Base-by-base conservation (phyloP, 2,888 invertebrate species). In the Drosophila testacea region DNA sequence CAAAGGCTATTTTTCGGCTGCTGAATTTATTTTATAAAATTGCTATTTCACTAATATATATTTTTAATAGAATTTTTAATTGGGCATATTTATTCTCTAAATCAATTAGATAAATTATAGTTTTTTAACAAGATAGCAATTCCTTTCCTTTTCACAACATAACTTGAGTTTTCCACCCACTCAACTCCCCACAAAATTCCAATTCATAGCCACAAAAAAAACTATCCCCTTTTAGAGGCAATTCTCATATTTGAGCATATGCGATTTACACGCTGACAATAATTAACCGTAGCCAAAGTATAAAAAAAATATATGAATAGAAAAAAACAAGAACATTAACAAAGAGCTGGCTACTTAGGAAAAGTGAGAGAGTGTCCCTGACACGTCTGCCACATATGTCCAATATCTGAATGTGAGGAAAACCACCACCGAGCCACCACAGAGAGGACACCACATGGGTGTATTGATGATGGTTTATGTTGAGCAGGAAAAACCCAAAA, bases 371-470 rank as follows among this genome's bases (percentile, higher is more conserved):
- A 55, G 44, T 50, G 6, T 44, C 27, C 11, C 44, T 62, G 67
- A 36, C 70, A 70, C 73, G 86, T 83, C 82, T 51, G 52, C 78
- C 83, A 88, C 85, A 85, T 85, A 85, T 85, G 85, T 81, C 69
- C 71, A 75, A 86, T 74, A 70, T 27, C 4, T 1, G 32, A 7
- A 28, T 27, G 28, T 9, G n/a, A 46, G 36, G 72, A 50, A 68
- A 77, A 77, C 77, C 82, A 78, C 75, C 72, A 57, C 22, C 63
- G 61, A 63, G 73, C 41, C 30, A 65, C 65, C 48, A 1, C 16
- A 22, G 22, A 36, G 50, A 6, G 38, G 44, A 62, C 60, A 56
- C 48, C 68, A 69, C 74, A 72, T 77, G 70, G 54, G 65, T 70
- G 57, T 48, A 55, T 64, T 47, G 65, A 39, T 69, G 46, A 51